Evolutionary conservation across 92 coral and sea anemone species (phyloP).

Genomic region (Nematostella vectensis): DNA sequence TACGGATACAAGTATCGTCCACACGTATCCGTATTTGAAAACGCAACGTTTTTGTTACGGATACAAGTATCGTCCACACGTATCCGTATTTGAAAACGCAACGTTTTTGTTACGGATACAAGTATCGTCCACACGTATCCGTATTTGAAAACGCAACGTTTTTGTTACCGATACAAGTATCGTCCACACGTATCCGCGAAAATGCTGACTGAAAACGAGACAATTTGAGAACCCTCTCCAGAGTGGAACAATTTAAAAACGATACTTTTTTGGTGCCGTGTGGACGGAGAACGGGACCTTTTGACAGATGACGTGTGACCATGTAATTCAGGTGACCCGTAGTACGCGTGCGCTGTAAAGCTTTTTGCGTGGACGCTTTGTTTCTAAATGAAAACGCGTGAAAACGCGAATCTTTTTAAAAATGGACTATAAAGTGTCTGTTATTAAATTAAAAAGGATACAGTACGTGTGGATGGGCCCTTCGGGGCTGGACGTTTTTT

Average conservation of each 20-base stretch:
- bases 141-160: neutral
- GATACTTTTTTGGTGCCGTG: too few relatives aligned
- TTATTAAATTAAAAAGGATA: neutral
- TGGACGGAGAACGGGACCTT: too few relatives aligned
- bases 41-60: neutral
- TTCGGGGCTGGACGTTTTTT: too few relatives aligned
- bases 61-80: neutral
- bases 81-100: neutral
- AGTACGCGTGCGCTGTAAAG: too few relatives aligned
- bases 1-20: neutral
- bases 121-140: neutral
- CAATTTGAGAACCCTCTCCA: too few relatives aligned
- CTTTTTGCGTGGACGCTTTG: too few relatives aligned
- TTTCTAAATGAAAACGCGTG: too few relatives aligned
- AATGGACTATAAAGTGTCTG: neutral
- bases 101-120: neutral
- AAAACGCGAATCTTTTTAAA: neutral
- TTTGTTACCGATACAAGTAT: neutral
- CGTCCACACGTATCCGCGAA: neutral
- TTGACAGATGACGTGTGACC: too few relatives aligned
- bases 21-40: neutral
- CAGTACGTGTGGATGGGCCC: neutral
- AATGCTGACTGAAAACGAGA: neutral
- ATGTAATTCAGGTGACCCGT: too few relatives aligned
- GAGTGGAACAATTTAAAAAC: too few relatives aligned